Percentiles rank a stretch among this genome's conserved stretches.
Evolutionary conservation across 2,113 vertebrate species (phyloP).

Genomic region (Tonatia bakeri): DNA sequence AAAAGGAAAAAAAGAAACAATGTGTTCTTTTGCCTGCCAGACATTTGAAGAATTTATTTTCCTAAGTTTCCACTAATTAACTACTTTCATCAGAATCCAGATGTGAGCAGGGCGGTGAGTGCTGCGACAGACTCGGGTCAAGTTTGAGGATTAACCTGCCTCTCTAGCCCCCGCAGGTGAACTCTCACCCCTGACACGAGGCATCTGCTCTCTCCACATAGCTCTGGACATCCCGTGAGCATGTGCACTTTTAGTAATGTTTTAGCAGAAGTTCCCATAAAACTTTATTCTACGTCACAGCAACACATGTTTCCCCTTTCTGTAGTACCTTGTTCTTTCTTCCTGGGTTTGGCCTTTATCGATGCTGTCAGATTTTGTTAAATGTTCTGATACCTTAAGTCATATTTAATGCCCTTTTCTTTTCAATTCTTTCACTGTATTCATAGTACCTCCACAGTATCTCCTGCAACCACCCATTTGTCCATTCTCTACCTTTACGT

Average conservation of each 20-base stretch:
- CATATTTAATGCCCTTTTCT: slow-evolving; percentile 1
- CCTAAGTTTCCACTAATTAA: background rate
- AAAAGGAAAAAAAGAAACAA: slow-evolving; percentile 9
- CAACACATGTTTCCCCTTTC: background rate
- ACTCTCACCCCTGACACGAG: background rate
- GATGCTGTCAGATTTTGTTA: slow-evolving; percentile 33
- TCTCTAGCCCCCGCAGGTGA: background rate
- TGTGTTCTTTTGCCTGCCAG: background rate
- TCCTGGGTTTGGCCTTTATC: slow-evolving; percentile 21
- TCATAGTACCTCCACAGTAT: background rate
- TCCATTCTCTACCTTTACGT: background rate
- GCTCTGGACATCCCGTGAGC: background rate
- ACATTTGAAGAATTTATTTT: slow-evolving; percentile 1
- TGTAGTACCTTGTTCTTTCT: slow-evolving; percentile 26
- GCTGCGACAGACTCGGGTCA: background rate
- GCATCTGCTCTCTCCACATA: background rate
- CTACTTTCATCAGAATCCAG: slow-evolving; percentile 3
- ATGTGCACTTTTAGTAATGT: background rate
- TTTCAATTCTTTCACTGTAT: background rate
- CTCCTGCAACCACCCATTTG: background rate
- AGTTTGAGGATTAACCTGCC: background rate
- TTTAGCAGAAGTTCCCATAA: slow-evolving; percentile 4
- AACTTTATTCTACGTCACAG: background rate
- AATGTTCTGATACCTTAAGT: background rate
- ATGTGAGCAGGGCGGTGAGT: background rate